A percentile compares a stretch with the other conserved stretches of the same genome.
These are phyloP conservation scores for Triplophysa dalaica DNA, from an alignment of 2,113 vertebrate species.

Conservation along the genomic window DNA sequence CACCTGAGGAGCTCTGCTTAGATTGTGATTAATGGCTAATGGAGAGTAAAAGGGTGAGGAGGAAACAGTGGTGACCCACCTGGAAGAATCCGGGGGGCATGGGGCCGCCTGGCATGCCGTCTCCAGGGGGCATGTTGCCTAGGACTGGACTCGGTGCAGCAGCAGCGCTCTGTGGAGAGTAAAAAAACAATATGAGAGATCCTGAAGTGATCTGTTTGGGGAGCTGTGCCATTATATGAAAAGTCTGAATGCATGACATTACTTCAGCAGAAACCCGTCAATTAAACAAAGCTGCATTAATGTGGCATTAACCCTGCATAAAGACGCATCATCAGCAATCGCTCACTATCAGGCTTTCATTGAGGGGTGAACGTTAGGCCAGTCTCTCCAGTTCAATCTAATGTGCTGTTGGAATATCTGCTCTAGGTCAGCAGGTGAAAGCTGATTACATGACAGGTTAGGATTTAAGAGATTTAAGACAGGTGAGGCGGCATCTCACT, in stretches of 20 bases:
- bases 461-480: slow-evolving; percentile 75
- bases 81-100: slow-evolving; percentile 88
- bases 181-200: background rate
- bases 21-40: slow-evolving; percentile 18
- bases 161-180: slow-evolving; percentile 79
- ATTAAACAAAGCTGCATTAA: slow-evolving; percentile 23
- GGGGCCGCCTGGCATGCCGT: slow-evolving; percentile 85
- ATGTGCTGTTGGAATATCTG: slow-evolving; percentile 19
- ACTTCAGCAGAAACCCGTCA: background rate
- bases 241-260: background rate
- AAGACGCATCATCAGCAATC: background rate
- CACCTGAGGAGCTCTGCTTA: background rate
- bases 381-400: background rate
- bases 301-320: slow-evolving; percentile 7
- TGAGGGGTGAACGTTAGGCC: background rate
- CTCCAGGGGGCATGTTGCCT: slow-evolving; percentile 88
- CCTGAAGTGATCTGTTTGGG: background rate
- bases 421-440: slow-evolving; percentile 52
- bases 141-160: slow-evolving; percentile 88
- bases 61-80: slow-evolving; percentile 66
- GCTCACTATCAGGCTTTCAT: background rate
- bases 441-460: slow-evolving; percentile 66
- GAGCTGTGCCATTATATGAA: background rate
- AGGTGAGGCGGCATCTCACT: slow-evolving; percentile 77
- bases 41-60: slow-evolving; percentile 12